phyloP scores from a whole-genome alignment of 2,888 invertebrate species.

The Omphaloscelis lunosa region DNA sequence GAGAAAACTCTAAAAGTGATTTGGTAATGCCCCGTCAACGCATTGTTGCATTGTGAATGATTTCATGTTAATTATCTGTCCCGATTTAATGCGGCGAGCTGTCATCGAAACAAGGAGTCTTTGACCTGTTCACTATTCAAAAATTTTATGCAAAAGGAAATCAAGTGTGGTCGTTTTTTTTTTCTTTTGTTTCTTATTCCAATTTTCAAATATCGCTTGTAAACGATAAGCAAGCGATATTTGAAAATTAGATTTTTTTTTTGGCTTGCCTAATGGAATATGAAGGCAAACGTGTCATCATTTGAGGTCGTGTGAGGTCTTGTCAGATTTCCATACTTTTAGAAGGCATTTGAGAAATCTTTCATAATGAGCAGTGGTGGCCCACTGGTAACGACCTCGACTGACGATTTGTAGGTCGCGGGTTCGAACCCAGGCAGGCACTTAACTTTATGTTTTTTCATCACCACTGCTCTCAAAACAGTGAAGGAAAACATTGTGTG shows the following conservation, averaged over 20 bases:
- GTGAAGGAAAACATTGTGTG: too few species aligned
- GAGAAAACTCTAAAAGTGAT: constrained; percentile 15
- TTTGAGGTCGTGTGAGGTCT: neutral
- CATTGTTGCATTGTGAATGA: constrained; percentile 46
- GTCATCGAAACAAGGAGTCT: constrained; percentile 35
- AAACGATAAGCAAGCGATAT: too few species aligned
- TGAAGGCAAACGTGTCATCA: neutral
- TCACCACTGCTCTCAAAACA: too few species aligned
- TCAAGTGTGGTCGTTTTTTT: neutral
- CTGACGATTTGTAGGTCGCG: too few species aligned
- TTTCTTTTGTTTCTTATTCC: neutral
- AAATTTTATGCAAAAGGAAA: neutral
- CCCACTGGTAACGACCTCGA: too few species aligned
- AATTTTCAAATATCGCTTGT: neutral
- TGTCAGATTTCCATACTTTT: too few species aligned
- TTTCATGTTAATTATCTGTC: constrained; percentile 30
- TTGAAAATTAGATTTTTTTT: too few species aligned
- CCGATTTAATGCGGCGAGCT: constrained; percentile 24
- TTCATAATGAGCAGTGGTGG: too few species aligned
- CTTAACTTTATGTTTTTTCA: too few species aligned
- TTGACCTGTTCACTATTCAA: constrained; percentile 20
- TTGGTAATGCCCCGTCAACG: constrained; percentile 19
- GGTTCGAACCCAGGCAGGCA: too few species aligned
- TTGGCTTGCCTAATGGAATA: too few species aligned
- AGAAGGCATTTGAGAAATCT: neutral